Conservation (phyloP, 1,140 invertebrate genomes). For the Neocloeon triangulifer region DNA sequence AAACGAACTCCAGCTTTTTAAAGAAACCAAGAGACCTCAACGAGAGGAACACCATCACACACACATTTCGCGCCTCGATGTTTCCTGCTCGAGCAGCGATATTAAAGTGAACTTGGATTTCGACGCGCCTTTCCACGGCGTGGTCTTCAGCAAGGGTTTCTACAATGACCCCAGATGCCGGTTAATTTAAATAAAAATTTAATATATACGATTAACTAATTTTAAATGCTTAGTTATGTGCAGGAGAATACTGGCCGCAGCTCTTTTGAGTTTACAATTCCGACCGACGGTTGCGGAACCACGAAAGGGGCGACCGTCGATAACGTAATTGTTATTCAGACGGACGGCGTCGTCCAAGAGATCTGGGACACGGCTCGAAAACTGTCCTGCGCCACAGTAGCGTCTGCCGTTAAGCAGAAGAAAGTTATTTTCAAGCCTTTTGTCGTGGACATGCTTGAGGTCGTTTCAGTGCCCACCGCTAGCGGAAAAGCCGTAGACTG, state of each 20-base stretch:
- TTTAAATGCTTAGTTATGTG: constrained; percentile 24
- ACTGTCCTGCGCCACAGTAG: constrained; percentile 31
- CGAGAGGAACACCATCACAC: constrained; percentile 14
- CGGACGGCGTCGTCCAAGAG: constrained; percentile 35
- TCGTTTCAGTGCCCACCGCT: constrained; percentile 34
- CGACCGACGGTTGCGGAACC: constrained; percentile 33
- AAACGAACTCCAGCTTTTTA: too few relatives aligned
- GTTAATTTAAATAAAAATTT: constrained; percentile 17
- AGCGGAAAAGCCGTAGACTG: constrained; percentile 33
- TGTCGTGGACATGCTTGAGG: constrained; percentile 44
- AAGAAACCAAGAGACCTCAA: constrained; percentile 9
- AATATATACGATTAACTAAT: constrained; percentile 3
- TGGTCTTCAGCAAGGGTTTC: constrained; percentile 47
- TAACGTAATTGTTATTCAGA: constrained; percentile 38
- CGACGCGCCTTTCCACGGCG: constrained; percentile 35
- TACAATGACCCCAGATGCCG: constrained; percentile 38
- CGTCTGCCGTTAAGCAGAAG: constrained; percentile 26
- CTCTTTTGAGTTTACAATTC: constrained; percentile 31
- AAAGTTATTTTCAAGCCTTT: constrained; percentile 41
- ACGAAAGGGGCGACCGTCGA: constrained; percentile 30
- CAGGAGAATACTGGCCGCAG: constrained; percentile 25
- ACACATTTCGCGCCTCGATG: constrained; percentile 29
- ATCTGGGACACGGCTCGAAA: constrained; percentile 31
- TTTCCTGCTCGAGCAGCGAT: constrained; percentile 27
- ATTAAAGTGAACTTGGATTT: constrained; percentile 42